These are phyloP conservation scores for Muntiacus muntjak DNA, from an alignment of 2,113 vertebrate species.

Conservation along the genomic window DNA sequence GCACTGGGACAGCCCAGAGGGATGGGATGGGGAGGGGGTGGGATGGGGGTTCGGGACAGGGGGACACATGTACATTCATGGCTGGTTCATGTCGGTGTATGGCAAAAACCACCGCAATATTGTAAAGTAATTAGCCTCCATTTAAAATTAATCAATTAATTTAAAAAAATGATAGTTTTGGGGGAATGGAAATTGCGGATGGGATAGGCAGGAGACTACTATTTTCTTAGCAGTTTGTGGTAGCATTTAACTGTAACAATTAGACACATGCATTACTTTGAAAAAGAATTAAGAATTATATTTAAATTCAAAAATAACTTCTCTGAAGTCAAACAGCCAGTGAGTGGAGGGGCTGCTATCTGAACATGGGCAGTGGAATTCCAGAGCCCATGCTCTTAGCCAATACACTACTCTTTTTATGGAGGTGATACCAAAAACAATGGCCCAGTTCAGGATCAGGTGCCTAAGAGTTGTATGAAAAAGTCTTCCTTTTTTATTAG, in stretches of 20 bases:
- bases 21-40: background rate
- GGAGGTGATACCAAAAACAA: background rate
- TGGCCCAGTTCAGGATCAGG: background rate
- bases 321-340: background rate
- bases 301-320: background rate
- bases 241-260: background rate
- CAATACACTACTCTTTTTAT: background rate
- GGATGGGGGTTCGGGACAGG: rapidly evolving
- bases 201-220: background rate
- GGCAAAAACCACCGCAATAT: background rate
- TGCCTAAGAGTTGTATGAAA: background rate
- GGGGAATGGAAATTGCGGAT: background rate
- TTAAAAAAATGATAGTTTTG: background rate
- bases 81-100: background rate
- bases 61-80: background rate
- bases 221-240: background rate
- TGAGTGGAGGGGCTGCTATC: background rate
- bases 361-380: background rate
- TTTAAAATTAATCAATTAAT: background rate
- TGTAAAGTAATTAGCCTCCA: background rate
- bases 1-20: background rate
- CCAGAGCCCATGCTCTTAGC: background rate
- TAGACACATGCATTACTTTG: background rate
- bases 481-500: background rate
- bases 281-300: slow-evolving; percentile 20